Evolutionary conservation across 35 echinoderm and acorn worm genomes (phyloP), one percentile per base, ranked within the genome.

Genomic region (Diadema setosum): DNA sequence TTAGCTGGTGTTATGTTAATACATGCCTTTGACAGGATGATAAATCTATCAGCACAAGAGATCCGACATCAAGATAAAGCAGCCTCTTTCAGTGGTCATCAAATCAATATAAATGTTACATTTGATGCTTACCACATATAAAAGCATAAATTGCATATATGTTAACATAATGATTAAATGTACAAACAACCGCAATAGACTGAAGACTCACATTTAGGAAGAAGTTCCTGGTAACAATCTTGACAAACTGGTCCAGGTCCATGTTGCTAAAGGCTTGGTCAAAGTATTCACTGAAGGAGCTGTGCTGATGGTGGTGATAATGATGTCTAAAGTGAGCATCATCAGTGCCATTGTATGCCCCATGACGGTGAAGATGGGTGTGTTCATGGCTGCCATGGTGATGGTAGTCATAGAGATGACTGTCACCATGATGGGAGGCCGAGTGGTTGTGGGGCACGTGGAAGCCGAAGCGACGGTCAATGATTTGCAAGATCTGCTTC

Each of bases 161-260:
- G n/a, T n/a, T n/a, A n/a, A n/a, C n/a, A n/a, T n/a, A n/a, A n/a
- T n/a, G n/a, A n/a, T n/a, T n/a, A n/a, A n/a, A n/a, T n/a, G n/a
- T n/a, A n/a, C n/a, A n/a, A n/a, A n/a, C n/a, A n/a, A n/a, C n/a
- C n/a, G n/a, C n/a, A n/a, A n/a, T n/a, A n/a, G n/a, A n/a, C n/a
- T n/a, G 63, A 67, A 16, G 18, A 78, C 73, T 78, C 44, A 43
- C 73, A 78, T 78, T 78, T 21, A 78, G 24, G 40, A 78, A 78
- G 73, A 78, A 78, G 40, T 78, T 78, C 73, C 40, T 78, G 34
- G 73, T 78, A 21, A 78, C 37, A 36, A 78, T 43, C 73, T 78
- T 78, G 40, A 36, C 14, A 21, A 35, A 78, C 33, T 78, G 39
- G 33, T 36, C 37, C 11, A 36, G n/a, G 37, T 78, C 73, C 0